Conservation (phyloP, 2,888 invertebrate genomes). For the Eudiplozoon nipponicum region DNA sequence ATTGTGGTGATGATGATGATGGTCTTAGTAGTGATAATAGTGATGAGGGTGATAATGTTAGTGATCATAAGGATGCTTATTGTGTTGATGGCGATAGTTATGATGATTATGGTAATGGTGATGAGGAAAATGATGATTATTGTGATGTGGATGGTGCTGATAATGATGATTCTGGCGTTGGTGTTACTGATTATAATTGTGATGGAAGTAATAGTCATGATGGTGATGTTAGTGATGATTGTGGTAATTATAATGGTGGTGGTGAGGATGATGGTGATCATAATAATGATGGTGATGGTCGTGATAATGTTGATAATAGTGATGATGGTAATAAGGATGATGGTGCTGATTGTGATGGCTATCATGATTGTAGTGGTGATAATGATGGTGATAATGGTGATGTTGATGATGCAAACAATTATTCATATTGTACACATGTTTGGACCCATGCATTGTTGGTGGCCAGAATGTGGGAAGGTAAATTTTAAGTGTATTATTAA, state of each 20-base stretch:
- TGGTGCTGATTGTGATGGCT: constrained; percentile 1
- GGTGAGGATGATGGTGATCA: neutral
- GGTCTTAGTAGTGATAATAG: neutral
- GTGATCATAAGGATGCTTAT: neutral
- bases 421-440: too few relatives aligned
- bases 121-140: neutral
- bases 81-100: neutral
- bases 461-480: too few relatives aligned
- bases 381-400: constrained; percentile 2
- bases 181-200: constrained; percentile 4
- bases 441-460: too few relatives aligned
- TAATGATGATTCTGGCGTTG: constrained; percentile 2
- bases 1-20: neutral
- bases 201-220: constrained; percentile 4
- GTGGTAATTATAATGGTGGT: constrained; percentile 1
- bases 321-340: constrained; percentile 5
- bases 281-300: constrained; percentile 1
- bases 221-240: constrained; percentile 7
- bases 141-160: constrained; percentile 1
- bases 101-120: neutral
- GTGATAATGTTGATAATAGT: constrained; percentile 1
- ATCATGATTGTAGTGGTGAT: constrained; percentile 1
- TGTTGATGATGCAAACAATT: constrained; percentile 4
- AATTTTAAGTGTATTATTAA: too few relatives aligned
- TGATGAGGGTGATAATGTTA: neutral